Evolutionary conservation across 2,113 vertebrate genomes (phyloP).

Genomic region (Centropristis striata): DNA sequence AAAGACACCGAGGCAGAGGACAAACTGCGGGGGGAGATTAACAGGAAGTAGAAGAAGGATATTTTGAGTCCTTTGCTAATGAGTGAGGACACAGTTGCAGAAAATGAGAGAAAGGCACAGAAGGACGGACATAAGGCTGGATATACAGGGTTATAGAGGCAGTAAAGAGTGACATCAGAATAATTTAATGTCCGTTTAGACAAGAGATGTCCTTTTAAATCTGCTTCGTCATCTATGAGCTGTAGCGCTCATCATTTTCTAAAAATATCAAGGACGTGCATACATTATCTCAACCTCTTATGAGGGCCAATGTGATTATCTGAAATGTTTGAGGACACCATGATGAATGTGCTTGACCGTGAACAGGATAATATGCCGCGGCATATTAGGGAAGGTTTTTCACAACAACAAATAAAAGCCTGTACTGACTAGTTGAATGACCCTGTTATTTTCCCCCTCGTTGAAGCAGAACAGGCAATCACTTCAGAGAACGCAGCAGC

Average conservation of each 20-base stretch:
- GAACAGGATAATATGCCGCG: background rate
- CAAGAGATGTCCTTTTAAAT: conserved; percentile 26
- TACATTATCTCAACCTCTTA: conserved; percentile 16
- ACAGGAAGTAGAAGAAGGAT: background rate
- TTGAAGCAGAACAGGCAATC: conserved; percentile 42
- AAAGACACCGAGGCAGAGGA: conserved; percentile 43
- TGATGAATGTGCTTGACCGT: conserved; percentile 18
- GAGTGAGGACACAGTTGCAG: background rate
- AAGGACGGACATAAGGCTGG: conserved; percentile 13
- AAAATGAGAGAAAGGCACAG: conserved; percentile 1
- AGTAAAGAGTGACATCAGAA: conserved; percentile 40
- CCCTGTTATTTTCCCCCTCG: conserved; percentile 15
- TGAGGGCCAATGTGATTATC: conserved; percentile 6
- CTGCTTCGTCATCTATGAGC: conserved; percentile 22
- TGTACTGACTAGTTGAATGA: conserved; percentile 17
- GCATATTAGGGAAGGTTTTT: conserved; percentile 19
- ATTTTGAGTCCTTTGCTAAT: background rate
- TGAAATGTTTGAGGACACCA: conserved; percentile 30
- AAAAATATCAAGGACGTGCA: conserved; percentile 46
- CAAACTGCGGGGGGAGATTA: conserved; percentile 28
- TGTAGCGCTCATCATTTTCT: conserved; percentile 30
- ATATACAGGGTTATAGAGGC: background rate
- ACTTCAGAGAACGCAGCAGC: conserved; percentile 36
- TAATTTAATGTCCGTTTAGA: conserved; percentile 25
- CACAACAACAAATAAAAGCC: conserved; percentile 46